Base-by-base conservation (phyloP, 2,888 invertebrate species). In the Pocota personata region DNA sequence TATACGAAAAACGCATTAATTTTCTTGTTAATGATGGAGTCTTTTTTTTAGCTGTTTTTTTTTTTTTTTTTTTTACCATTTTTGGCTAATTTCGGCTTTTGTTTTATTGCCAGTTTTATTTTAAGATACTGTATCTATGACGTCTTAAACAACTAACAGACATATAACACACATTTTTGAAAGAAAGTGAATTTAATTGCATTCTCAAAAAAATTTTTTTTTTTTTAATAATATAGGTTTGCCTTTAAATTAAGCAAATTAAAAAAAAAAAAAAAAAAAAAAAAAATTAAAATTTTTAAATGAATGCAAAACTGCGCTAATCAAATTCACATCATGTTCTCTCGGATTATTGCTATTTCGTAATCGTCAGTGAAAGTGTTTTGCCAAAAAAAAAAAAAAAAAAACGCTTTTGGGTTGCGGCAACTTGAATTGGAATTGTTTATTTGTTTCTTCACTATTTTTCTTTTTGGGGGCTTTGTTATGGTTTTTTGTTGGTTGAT, bases 281-380 rank as follows among this genome's bases (percentile, higher is more conserved):
- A 52, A 27, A 43, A 50, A 43, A 48, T 14, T 58, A 46, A 69
- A 43, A 19, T 40, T 12, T 35, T 66, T 52, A 67, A 84, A 67
- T 79, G 24, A 71, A 79, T 79, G 84, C 79, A 58, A 79, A 71
- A 50, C 16, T 71, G 46, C 21, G 69, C 71, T 84, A 79, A 84
- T 84, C 84, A 84, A 79, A 84, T 84, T 84, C 84, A 79, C 75
- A 75, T 75, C 79, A 84, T 75, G 84, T 84, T 79, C 64, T 69
- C 30, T 64, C 5, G 52, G 62, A 69, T 55, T 82, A 35, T 55
- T 82, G 64, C 19, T 75, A 79, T 84, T 79, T 84, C 84, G 79
- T 84, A 84, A 84, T 60, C 75, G 75, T 21, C 64, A 84, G 84
- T 75, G 84, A 84, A 84, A 84, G 84, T 84, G 79, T 71, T 79